Evolutionary conservation across 2,113 vertebrate genomes (phyloP).

Genomic region (Antechinus flavipes): DNA sequence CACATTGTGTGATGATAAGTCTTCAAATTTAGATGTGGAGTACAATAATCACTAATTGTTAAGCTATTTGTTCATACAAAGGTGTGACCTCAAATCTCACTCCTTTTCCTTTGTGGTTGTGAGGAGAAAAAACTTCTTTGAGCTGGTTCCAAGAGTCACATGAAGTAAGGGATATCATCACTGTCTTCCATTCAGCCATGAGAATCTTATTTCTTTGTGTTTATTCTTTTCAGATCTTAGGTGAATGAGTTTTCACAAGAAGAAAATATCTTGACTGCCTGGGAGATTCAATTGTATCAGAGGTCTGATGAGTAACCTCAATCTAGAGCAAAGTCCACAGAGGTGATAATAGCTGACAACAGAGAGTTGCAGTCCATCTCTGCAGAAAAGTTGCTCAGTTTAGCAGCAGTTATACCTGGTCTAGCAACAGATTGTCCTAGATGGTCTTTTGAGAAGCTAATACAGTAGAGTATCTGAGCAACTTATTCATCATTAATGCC

Average conservation of each 20-base stretch:
- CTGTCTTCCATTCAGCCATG: background rate
- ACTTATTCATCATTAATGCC: too few relatives aligned
- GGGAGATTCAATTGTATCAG: background rate
- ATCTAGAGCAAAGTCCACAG: too few relatives aligned
- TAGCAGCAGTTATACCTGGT: too few relatives aligned
- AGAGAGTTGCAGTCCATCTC: too few relatives aligned
- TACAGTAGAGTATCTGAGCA: too few relatives aligned
- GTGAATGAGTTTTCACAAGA: background rate
- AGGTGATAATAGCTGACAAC: too few relatives aligned
- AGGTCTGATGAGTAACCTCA: background rate
- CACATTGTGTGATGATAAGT: too few relatives aligned
- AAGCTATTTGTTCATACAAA: background rate
- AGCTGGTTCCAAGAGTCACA: background rate
- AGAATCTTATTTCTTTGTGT: background rate
- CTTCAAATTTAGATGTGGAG: too few relatives aligned
- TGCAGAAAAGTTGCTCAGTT: too few relatives aligned
- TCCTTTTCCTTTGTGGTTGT: background rate
- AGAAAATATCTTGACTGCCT: background rate
- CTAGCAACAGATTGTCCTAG: too few relatives aligned
- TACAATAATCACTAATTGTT: too few relatives aligned
- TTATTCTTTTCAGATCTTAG: background rate
- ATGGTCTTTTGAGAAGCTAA: too few relatives aligned
- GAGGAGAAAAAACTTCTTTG: background rate
- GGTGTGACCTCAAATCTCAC: background rate
- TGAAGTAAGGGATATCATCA: background rate